These are phyloP conservation scores for Nasonia vitripennis DNA, from an alignment of 1,140 invertebrate genomes.

Conservation along the genomic window DNA sequence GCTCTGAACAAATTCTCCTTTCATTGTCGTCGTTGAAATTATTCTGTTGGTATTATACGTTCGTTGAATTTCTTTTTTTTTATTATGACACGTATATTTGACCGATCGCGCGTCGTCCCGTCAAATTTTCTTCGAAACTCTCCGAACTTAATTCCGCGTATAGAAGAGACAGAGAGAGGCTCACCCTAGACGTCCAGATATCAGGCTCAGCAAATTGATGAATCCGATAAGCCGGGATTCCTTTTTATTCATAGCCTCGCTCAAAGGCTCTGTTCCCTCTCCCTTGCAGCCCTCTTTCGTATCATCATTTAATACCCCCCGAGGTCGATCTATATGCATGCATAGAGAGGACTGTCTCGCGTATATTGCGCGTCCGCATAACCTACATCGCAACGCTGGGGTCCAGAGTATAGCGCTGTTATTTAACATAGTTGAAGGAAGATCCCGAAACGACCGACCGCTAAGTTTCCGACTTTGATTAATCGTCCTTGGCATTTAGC, in stretches of 20 bases:
- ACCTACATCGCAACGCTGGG: not conserved
- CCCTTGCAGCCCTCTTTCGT: not conserved
- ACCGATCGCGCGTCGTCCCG: not conserved
- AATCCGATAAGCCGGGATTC: not conserved
- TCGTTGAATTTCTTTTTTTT: no score
- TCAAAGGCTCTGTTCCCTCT: not conserved
- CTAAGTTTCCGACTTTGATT: conserved; percentile 41
- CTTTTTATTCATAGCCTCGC: not conserved
- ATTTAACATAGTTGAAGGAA: not conserved
- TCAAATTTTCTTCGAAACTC: not conserved
- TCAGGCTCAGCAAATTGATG: not conserved
- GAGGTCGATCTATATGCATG: not conserved
- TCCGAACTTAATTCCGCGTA: not conserved
- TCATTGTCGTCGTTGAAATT: not conserved
- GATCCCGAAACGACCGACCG: conserved; percentile 23
- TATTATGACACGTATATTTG: no score
- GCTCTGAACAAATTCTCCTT: not conserved
- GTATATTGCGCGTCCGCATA: not conserved
- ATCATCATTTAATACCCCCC: not conserved
- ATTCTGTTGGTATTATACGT: no score
- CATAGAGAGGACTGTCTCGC: not conserved
- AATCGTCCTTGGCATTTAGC: conserved; percentile 41
- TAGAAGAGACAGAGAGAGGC: no score
- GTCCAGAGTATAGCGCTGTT: not conserved
- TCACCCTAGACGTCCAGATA: not conserved